Evolutionary conservation across 2,113 vertebrate species (phyloP), one percentile per base, ranked within the genome.

Genomic region (Alces alces): DNA sequence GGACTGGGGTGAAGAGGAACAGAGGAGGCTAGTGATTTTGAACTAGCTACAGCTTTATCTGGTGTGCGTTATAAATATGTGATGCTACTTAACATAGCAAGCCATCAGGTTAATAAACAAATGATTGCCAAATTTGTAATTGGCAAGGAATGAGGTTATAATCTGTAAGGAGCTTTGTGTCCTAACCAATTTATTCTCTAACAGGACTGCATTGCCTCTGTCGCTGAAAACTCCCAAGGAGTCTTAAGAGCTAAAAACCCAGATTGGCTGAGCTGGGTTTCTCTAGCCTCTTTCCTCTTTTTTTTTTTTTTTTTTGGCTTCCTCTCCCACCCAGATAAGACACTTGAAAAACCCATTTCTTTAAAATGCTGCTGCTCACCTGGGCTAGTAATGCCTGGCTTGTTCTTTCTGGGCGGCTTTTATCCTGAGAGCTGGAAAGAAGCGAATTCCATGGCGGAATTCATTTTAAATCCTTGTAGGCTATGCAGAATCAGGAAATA

Each of bases 41-140:
- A 96, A 91, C 83, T 12, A 39, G 94, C 54, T 85, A 21, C 21
- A 50, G 78, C 57, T 97, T 98, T 96, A 82, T 98, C 95, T 95
- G 23, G n/a, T 50, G 93, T 84, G 82, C n/a, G 15, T 36, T 97
- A 93, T 98, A 98, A 98, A 98, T 98, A 98, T 89, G 97, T 78
- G 97, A 98, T 95, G 92, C 57, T 79, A 91, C 89, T 95, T 97
- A 97, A 97, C 47, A n/a, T 93, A 98, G 96, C 93, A 97, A 97
- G 64, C 89, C 93, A 92, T 87, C 91, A 96, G 96, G 98, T 97
- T 98, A 98, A 98, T 98, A 98, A 98, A 98, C 97, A 98, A 98
- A 95, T 96, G 98, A 88, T 84, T 97, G 87, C 93, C 92, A 89
- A 94, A 85, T 97, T 98, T 96, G 95, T 98, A 98, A 97, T 98